Conservation (phyloP, 2,888 invertebrate species). For the Mongoloraphidia duomilia region DNA sequence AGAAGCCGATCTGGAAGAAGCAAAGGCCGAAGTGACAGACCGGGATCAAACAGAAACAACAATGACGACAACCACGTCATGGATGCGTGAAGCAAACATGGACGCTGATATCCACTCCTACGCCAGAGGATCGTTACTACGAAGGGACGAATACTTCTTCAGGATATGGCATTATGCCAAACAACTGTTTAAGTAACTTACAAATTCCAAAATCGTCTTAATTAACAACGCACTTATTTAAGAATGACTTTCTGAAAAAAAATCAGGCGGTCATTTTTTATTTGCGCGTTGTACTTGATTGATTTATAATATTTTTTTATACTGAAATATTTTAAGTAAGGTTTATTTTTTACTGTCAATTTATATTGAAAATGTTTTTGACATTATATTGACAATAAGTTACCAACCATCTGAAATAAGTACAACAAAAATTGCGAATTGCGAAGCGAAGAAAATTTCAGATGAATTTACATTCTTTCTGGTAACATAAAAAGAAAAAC, state of each 20-base stretch:
- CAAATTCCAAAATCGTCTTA: neutral
- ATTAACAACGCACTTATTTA: too few species aligned
- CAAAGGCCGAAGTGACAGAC: slow-evolving; percentile 52
- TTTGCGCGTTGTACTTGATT: too few species aligned
- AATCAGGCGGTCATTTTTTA: too few species aligned
- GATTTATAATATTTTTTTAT: too few species aligned
- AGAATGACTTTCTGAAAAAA: too few species aligned
- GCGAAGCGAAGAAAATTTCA: slow-evolving; percentile 6
- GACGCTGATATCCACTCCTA: slow-evolving; percentile 86
- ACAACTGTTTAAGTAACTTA: slow-evolving; percentile 59
- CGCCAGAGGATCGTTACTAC: slow-evolving; percentile 68
- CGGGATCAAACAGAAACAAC: slow-evolving; percentile 71
- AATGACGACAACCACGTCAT: slow-evolving; percentile 86
- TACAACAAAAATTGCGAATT: slow-evolving; percentile 7
- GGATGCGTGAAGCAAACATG: slow-evolving; percentile 87
- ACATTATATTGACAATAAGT: slow-evolving; percentile 3
- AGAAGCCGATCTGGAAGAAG: slow-evolving; percentile 40
- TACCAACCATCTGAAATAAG: neutral
- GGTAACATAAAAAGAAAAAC: too few species aligned
- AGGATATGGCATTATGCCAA: slow-evolving; percentile 81
- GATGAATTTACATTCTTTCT: too few species aligned
- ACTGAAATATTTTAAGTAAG: slow-evolving; percentile 4
- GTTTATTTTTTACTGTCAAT: neutral
- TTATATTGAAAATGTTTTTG: too few species aligned
- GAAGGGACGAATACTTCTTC: slow-evolving; percentile 92